phyloP scores from a whole-genome alignment of 2,113 vertebrate species.

The Macquaria ambigua region DNA sequence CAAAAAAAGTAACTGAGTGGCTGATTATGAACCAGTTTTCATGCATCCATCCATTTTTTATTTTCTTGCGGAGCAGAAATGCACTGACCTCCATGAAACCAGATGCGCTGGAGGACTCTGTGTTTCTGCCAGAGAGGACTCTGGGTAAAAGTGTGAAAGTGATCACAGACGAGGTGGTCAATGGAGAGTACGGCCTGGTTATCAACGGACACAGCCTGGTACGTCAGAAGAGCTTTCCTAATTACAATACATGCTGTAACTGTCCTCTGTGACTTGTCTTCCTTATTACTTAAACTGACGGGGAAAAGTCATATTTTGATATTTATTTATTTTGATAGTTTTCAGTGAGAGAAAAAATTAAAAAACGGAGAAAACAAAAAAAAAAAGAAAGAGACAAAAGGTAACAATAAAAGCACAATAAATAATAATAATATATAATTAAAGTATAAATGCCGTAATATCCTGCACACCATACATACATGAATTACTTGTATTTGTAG shows the following conservation, averaged over 20 bases:
- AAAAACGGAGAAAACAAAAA: too few relatives aligned
- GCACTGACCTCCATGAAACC: slow-evolving; percentile 89
- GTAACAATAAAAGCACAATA: too few relatives aligned
- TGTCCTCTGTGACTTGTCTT: neutral
- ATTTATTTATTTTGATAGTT: neutral
- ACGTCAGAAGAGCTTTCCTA: slow-evolving; percentile 22
- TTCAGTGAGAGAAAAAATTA: too few relatives aligned
- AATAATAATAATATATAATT: too few relatives aligned
- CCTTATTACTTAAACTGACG: neutral
- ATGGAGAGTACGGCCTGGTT: slow-evolving; percentile 90
- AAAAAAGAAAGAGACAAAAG: too few relatives aligned
- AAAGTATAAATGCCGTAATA: too few relatives aligned
- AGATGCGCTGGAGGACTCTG: slow-evolving; percentile 71
- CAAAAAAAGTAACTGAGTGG: neutral
- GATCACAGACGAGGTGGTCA: slow-evolving; percentile 86
- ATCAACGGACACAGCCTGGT: slow-evolving; percentile 97
- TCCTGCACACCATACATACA: too few relatives aligned
- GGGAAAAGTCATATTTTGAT: neutral
- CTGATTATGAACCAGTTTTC: neutral
- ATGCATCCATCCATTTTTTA: neutral
- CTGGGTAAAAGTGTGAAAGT: slow-evolving; percentile 68
- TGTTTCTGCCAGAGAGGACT: slow-evolving; percentile 67
- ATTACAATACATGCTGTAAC: neutral
- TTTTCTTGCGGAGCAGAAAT: slow-evolving; percentile 77
- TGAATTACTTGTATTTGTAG: too few relatives aligned